phyloP scores from a whole-genome alignment of 2,113 vertebrate genomes.

The Lophura nycthemera region DNA sequence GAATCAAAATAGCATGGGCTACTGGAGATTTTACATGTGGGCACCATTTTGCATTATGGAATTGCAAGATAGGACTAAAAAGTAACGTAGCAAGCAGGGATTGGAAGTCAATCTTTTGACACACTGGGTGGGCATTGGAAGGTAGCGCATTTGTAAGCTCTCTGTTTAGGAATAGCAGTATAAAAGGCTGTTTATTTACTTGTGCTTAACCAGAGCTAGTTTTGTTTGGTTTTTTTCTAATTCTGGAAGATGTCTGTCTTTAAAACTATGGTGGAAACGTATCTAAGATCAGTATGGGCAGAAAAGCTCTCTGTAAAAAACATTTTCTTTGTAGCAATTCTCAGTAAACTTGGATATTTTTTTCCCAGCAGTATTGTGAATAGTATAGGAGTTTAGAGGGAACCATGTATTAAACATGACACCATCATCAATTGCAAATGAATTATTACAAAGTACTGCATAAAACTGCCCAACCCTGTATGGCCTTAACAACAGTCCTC shows the following conservation, averaged over 20 bases:
- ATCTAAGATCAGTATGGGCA: constrained; percentile 46
- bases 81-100: background rate
- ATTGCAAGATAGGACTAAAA: background rate
- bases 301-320: constrained; percentile 3
- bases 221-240: background rate
- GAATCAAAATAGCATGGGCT: background rate
- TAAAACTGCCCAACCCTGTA: background rate
- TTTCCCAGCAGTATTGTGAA: background rate
- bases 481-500: background rate
- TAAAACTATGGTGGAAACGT: constrained; percentile 24
- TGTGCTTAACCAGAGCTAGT: background rate
- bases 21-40: background rate
- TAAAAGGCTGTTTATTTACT: constrained; percentile 25
- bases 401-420: constrained; percentile 12
- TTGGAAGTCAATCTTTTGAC: background rate
- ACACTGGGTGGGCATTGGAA: background rate
- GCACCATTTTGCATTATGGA: background rate
- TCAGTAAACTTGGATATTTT: background rate
- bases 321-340: background rate
- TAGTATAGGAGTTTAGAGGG: background rate
- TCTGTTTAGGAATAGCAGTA: constrained; percentile 45
- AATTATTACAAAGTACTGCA: background rate
- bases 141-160: background rate
- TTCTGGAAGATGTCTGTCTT: constrained; percentile 19
- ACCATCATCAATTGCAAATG: background rate